Percentiles rank a stretch among this genome's conserved stretches.
Conservation (phyloP, 2,113 vertebrate genomes). For the Pangasianodon gigas region DNA sequence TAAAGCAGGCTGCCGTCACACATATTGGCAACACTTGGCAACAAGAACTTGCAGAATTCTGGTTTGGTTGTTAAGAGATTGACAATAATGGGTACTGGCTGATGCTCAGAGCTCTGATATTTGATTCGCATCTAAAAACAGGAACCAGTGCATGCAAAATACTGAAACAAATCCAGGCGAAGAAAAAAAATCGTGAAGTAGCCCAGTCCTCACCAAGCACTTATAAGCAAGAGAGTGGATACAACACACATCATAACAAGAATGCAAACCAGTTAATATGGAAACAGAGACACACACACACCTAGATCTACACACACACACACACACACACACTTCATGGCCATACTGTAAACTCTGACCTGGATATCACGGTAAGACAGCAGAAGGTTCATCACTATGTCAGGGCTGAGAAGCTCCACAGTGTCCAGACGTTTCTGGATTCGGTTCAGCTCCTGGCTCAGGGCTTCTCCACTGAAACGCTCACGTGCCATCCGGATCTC, state of each 20-base stretch:
- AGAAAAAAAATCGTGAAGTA: neutral
- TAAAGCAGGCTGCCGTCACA: neutral
- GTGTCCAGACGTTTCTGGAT: conserved; percentile 88
- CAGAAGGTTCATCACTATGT: conserved; percentile 87
- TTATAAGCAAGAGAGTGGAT: neutral
- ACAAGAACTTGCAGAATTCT: neutral
- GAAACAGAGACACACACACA: neutral
- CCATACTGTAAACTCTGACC: conserved; percentile 61
- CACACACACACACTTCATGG: neutral
- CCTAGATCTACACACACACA: neutral
- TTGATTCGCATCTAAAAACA: neutral
- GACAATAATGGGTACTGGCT: neutral
- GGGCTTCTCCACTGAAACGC: conserved; percentile 76
- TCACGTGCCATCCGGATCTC: conserved; percentile 85
- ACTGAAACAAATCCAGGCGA: neutral
- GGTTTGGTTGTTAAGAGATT: neutral
- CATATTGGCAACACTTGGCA: neutral
- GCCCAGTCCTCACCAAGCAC: neutral
- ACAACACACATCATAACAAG: neutral
- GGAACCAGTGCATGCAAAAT: too few species aligned
- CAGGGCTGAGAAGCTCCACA: conserved; percentile 86
- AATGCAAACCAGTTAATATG: neutral
- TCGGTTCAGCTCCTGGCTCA: conserved; percentile 78
- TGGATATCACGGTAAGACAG: conserved; percentile 87
- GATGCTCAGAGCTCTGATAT: neutral